Conservation (phyloP, 2,888 invertebrate species). For the Deilephila elpenor region DNA sequence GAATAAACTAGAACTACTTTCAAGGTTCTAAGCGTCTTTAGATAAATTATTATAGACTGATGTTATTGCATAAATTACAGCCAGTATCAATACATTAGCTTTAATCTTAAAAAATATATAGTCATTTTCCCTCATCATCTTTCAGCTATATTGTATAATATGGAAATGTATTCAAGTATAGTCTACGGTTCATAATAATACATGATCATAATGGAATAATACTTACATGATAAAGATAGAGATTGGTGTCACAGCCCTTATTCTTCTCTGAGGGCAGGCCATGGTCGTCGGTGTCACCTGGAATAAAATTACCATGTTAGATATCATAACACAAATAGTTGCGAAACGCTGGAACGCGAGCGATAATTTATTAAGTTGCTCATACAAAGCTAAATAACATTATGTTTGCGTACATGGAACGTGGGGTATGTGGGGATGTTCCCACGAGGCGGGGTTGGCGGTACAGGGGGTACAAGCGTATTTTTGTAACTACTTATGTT, state of each 20-base stretch:
- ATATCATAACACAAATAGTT: constrained; percentile 23
- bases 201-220: constrained; percentile 28
- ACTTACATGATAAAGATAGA: constrained; percentile 93
- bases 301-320: constrained; percentile 55
- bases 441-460: constrained; percentile 4
- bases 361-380: constrained; percentile 25
- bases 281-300: constrained; percentile 89
- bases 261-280: constrained; percentile 88
- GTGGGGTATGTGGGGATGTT: constrained; percentile 8
- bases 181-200: no score
- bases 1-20: neutral
- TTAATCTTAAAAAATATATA: no score
- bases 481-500: constrained; percentile 23
- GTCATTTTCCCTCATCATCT: no score
- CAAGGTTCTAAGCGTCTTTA: neutral
- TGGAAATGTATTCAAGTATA: no score
- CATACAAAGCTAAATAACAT: constrained; percentile 20
- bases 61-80: no score
- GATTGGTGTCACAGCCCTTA: constrained; percentile 92
- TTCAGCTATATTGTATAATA: no score
- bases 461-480: neutral
- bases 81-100: no score
- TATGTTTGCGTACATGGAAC: constrained; percentile 24
- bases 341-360: neutral
- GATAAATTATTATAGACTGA: neutral